phyloP scores from a whole-genome alignment of 2,888 invertebrate species.

The Alsophila aescularia region DNA sequence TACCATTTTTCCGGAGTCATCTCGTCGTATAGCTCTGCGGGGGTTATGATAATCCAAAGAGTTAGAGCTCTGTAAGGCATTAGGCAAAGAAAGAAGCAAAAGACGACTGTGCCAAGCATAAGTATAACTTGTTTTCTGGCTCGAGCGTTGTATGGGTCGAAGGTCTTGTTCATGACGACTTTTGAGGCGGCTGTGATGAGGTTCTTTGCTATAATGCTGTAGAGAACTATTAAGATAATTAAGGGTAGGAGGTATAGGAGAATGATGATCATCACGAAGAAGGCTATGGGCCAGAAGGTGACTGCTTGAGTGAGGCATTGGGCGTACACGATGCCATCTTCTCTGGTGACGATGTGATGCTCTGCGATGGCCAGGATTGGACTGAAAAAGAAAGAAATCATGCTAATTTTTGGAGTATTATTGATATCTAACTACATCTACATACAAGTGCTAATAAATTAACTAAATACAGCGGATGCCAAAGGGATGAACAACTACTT shows the following conservation, averaged over 20 bases:
- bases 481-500: too few species aligned
- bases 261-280: conserved; percentile 91
- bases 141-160: conserved; percentile 88
- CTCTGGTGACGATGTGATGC: conserved; percentile 87
- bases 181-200: conserved; percentile 89
- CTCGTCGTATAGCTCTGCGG: conserved; percentile 87
- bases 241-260: conserved; percentile 93
- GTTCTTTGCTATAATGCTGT: conserved; percentile 93
- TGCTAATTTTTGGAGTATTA: background rate
- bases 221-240: conserved; percentile 90
- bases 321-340: conserved; percentile 88
- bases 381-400: conserved; percentile 86
- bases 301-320: conserved; percentile 92
- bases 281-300: conserved; percentile 90
- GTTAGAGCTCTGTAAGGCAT: conserved; percentile 94
- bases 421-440: conserved; percentile 4
- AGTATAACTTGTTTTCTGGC: conserved; percentile 93
- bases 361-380: conserved; percentile 91
- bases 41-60: conserved; percentile 91
- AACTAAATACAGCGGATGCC: conserved; percentile 11
- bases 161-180: conserved; percentile 88
- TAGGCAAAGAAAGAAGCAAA: conserved; percentile 94
- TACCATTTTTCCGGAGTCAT: conserved; percentile 92
- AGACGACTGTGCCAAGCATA: conserved; percentile 94
- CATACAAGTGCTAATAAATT: conserved; percentile 11